Base-by-base conservation (phyloP, 2,888 invertebrate species). In the Papilio protenor region DNA sequence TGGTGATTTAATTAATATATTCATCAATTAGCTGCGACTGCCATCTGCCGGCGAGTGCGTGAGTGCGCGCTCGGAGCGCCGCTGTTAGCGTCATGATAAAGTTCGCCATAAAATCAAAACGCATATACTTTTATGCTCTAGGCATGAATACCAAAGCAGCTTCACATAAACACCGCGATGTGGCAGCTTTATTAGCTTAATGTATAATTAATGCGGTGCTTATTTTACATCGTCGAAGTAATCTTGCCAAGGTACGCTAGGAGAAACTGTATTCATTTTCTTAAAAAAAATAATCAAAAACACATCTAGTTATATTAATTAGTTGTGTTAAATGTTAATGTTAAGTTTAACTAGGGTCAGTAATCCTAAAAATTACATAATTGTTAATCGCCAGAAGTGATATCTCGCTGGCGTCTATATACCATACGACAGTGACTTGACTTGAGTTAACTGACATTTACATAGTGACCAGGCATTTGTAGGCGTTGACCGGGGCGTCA, bases 1-100 rank as follows among this genome's bases (percentile, higher is more conserved):
- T 40, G 40, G n/a, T 66, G 64, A 66, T 66, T 66, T 66, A 57
- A 57, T 73, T 33, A 73, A 73, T 73, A n/a, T 45, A 73, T 73
- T 57, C 57, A 73, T 16, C 57, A 73, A 73, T 73, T 33, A 57
- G 40, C 40, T 3, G n/a, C 40, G 27, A 12, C 10, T 40, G 73
- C 33, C 33, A 64, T 18, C 64, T 40, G n/a, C n/a, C 64, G 64
- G 23, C 16, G 23, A 33, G 16, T 61, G 64, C 64, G 64, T 61
- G 33, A 10, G 57, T 57, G 57, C 57, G 57, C n/a, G 64, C 64
- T 33, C 64, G 40, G 33, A 18, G 64, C 18, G n/a, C 18, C 33
- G 64, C 18, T 18, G 40, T 64, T 64, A 33, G n/a, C 64, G 40
- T 64, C 64, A 40, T 18, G 33, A 73, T 73, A 55, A 73, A 73